Evolutionary conservation across 2,888 invertebrate species (phyloP).

Genomic region (Epinotia bilunana): DNA sequence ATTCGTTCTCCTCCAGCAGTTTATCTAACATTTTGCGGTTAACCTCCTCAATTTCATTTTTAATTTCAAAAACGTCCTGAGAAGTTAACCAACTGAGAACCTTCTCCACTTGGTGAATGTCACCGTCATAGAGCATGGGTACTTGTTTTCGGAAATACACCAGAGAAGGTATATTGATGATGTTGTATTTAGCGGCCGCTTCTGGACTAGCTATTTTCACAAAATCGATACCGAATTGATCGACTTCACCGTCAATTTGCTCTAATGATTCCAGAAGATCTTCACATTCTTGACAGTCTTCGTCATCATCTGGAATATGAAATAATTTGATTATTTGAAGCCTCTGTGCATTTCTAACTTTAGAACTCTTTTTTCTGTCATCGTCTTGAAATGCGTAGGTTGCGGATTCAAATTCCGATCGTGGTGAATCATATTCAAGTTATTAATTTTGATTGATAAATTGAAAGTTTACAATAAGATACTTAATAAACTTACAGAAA

Average conservation of each 20-base stretch:
- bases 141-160: slow-evolving; percentile 93
- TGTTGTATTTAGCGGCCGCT: slow-evolving; percentile 91
- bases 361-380: background rate
- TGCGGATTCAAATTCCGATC: too few species aligned
- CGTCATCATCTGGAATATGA: slow-evolving; percentile 86
- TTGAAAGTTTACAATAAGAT: background rate
- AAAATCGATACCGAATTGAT: slow-evolving; percentile 96
- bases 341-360: background rate
- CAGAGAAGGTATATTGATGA: slow-evolving; percentile 93
- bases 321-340: background rate
- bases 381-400: too few species aligned
- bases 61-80: slow-evolving; percentile 97
- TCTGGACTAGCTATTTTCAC: slow-evolving; percentile 94
- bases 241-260: slow-evolving; percentile 97
- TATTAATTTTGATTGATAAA: background rate
- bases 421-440: background rate
- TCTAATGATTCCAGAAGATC: slow-evolving; percentile 96
- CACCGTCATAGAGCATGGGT: slow-evolving; percentile 95
- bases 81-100: slow-evolving; percentile 95
- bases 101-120: slow-evolving; percentile 93
- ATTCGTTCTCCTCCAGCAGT: slow-evolving; percentile 96
- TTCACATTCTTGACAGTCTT: slow-evolving; percentile 95
- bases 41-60: slow-evolving; percentile 98
- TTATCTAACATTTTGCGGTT: slow-evolving; percentile 98
- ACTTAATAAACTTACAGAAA: slow-evolving; percentile 88